Conservation (phyloP, 2,113 vertebrate genomes). For the Cyphomyrus plagiostoma region DNA sequence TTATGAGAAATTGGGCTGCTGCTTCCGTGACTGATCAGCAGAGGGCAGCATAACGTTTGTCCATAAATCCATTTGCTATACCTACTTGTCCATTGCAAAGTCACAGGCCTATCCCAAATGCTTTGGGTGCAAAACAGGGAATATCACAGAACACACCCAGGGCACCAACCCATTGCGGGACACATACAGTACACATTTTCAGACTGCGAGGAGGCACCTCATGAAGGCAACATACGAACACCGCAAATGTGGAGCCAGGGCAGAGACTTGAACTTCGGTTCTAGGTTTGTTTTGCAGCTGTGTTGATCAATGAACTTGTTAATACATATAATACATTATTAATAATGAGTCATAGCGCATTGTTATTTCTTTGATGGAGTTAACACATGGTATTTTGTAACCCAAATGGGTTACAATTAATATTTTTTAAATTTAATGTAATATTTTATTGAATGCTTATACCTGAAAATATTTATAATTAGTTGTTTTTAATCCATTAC, state of each 20-base stretch:
- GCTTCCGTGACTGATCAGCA: neutral
- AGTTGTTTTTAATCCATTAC: neutral
- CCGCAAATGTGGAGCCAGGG: neutral
- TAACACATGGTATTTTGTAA: neutral
- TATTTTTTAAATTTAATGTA: neutral
- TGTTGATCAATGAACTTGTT: neutral
- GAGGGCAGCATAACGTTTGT: neutral
- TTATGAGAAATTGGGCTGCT: neutral
- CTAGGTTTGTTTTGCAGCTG: neutral
- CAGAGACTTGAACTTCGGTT: neutral
- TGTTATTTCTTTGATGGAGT: neutral
- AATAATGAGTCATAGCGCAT: neutral
- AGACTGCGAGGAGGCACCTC: neutral
- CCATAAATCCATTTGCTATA: neutral
- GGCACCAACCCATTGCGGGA: neutral
- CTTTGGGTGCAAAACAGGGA: neutral
- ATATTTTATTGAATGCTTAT: neutral
- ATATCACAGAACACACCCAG: neutral
- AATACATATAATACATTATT: neutral
- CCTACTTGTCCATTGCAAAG: neutral
- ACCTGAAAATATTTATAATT: neutral
- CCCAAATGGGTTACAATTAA: neutral
- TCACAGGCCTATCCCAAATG: neutral
- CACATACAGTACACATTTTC: neutral
- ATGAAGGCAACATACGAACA: neutral